Evolutionary conservation across 2,113 vertebrate species (phyloP).

Genomic region (Centrocercus urophasianus): DNA sequence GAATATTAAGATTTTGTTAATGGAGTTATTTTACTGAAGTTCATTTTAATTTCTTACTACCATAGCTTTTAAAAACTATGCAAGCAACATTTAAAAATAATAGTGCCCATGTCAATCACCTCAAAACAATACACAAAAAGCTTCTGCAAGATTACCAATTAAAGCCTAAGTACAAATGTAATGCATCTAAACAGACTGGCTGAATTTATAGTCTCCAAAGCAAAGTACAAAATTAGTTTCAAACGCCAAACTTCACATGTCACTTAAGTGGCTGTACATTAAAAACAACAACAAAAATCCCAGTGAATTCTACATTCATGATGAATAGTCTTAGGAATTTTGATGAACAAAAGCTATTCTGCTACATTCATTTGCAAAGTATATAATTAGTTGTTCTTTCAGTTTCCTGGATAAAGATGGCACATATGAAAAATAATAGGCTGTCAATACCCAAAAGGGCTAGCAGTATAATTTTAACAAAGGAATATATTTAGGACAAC

Average conservation of each 20-base stretch:
- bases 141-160: constrained; percentile 47
- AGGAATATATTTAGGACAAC: constrained; percentile 69
- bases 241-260: constrained; percentile 72
- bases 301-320: constrained; percentile 56
- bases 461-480: constrained; percentile 70
- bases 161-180: constrained; percentile 38
- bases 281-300: constrained; percentile 26
- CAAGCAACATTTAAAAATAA: constrained; percentile 59
- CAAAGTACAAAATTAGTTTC: constrained; percentile 75
- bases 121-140: background rate
- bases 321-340: constrained; percentile 70
- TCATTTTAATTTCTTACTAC: constrained; percentile 36
- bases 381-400: constrained; percentile 86
- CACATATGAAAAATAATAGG: constrained; percentile 80
- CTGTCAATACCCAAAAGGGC: constrained; percentile 74
- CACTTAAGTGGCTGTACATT: constrained; percentile 23
- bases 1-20: constrained; percentile 50
- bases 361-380: constrained; percentile 75
- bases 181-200: background rate
- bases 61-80: background rate
- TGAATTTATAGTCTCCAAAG: constrained; percentile 65
- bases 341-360: constrained; percentile 76
- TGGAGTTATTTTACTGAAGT: constrained; percentile 57
- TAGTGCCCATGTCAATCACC: constrained; percentile 47
- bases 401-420: constrained; percentile 74